Base-by-base conservation (phyloP, 37 sponge, comb jelly and placozoan species). In the Cladorhizidae sp. region DNA sequence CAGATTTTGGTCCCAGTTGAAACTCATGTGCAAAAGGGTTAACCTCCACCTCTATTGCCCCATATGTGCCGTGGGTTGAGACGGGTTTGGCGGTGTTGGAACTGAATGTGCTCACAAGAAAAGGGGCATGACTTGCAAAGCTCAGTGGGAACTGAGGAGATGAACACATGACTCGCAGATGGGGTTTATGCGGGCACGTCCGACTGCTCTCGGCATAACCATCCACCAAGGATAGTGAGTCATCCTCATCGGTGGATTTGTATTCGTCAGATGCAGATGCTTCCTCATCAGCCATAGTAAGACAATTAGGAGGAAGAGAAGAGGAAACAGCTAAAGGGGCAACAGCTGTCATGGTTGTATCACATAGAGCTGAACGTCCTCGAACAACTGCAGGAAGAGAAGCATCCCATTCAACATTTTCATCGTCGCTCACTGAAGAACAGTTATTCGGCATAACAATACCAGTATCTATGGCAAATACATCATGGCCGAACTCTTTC, bases 81-180 rank as follows among this genome's bases (percentile, higher is more conserved):
- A 26, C 26, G 61, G 61, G 15, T 45, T 9, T 45, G 8, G 49
- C 9, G 5, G 49, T 45, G 49, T 45, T 5, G 9, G 5, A 12
- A 45, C 49, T 45, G 49, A 45, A 9, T 9, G 49, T 9, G 49
- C 49, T 45, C 49, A 45, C 49, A 29, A 65, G 5, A 29, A 29
- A 35, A 17, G 15, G 32, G 29, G 39, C 73, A 18, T 51, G 28
- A 29, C 52, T 57, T 26, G 55, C 6, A 1, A 51, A 0, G 42
- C 32, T 52, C 17, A 74, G 33, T 12, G 74, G 54, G 56, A 74
- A 28, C 25, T 74, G 74, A 28, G 74, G 74, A 11, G 74, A 55
- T 3, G 76, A 32, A 45, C 49, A 45, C 9, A 9, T 45, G 49
- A 45, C 49, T 12, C 5, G 9, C 8, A 45, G 49, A 12, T 45